Evolutionary conservation across 2,113 vertebrate genomes (phyloP).

Genomic region (Gnathonemus longibarbis): DNA sequence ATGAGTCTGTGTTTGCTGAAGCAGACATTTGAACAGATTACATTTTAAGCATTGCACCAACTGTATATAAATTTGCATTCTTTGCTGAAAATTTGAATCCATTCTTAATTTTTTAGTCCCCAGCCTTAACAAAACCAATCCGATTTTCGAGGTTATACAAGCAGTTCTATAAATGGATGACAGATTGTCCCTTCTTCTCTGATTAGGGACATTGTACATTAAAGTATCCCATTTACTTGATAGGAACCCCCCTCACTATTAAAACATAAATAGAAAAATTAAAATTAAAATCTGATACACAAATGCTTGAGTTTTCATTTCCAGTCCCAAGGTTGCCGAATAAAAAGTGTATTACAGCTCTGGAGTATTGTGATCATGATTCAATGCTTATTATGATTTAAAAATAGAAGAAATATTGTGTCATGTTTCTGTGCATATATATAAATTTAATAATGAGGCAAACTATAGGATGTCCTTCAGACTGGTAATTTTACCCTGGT

Average conservation of each 20-base stretch:
- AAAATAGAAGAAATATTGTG: neutral
- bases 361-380: neutral
- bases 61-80: neutral
- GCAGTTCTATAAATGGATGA: neutral
- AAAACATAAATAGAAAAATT: neutral
- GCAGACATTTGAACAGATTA: constrained; percentile 27
- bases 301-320: neutral
- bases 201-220: neutral
- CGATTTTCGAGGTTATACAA: neutral
- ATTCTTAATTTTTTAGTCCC: neutral
- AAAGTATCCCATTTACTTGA: neutral
- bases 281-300: neutral
- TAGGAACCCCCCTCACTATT: neutral
- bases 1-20: constrained; percentile 44
- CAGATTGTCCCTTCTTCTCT: neutral
- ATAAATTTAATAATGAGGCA: neutral
- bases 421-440: neutral
- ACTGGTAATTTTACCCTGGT: neutral
- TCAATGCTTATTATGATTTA: neutral
- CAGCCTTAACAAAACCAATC: neutral
- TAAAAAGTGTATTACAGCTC: neutral
- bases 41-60: neutral
- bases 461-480: neutral
- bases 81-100: neutral
- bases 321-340: neutral